These are phyloP conservation scores for Steinernema hermaphroditum DNA, from an alignment of 2,888 invertebrate species.

Conservation along the genomic window DNA sequence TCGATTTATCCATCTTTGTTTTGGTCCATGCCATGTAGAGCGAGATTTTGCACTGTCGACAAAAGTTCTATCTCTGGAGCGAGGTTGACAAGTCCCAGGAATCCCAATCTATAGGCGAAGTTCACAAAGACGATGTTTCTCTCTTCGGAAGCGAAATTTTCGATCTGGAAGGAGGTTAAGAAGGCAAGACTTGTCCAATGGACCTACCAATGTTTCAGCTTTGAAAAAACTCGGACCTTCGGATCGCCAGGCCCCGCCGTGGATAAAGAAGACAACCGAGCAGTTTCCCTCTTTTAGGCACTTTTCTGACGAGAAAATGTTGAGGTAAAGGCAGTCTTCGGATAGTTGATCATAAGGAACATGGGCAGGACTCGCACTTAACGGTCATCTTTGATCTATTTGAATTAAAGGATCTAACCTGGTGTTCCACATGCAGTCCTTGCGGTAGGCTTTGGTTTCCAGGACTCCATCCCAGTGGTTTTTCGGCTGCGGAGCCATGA, in stretches of 20 bases:
- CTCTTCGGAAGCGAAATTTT: constrained; percentile 30
- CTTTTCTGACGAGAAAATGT: not conserved
- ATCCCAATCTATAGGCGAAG: not conserved
- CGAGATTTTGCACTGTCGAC: constrained; percentile 17
- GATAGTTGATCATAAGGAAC: constrained; percentile 30
- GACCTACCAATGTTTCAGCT: not conserved
- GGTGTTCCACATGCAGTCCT: not conserved
- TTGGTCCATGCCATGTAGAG: not conserved
- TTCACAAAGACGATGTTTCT: constrained; percentile 3
- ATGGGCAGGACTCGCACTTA: not conserved
- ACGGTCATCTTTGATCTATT: constrained; percentile 45
- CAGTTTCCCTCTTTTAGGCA: constrained; percentile 2
- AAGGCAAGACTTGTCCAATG: too few relatives aligned
- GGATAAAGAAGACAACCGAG: not conserved
- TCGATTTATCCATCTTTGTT: not conserved
- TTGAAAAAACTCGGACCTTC: not conserved
- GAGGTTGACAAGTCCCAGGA: constrained; percentile 5
- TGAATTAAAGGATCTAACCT: constrained; percentile 46
- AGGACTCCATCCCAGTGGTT: not conserved
- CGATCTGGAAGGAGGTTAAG: constrained; percentile 11
- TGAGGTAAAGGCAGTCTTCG: constrained; percentile 5
- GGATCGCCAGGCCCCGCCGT: not conserved
- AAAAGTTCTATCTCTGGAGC: constrained; percentile 28
- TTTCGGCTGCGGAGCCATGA: not conserved
- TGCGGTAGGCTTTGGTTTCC: not conserved